These are phyloP conservation scores for Cichladusa arquata DNA, from an alignment of 2,113 vertebrate species.

Conservation along the genomic window DNA sequence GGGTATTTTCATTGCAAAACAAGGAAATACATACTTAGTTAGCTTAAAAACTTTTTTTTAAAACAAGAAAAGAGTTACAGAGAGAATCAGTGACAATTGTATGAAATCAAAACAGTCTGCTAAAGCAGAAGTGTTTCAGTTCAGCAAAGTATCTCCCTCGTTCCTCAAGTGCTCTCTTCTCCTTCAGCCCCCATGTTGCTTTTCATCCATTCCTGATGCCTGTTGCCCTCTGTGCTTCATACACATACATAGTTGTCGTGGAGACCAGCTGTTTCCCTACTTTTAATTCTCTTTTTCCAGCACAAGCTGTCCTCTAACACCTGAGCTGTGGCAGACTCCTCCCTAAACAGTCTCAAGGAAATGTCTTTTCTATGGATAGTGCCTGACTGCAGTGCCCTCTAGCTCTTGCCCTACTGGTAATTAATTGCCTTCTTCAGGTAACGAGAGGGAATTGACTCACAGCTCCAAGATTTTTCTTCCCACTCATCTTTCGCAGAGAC, in stretches of 20 bases:
- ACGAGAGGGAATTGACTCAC: not conserved
- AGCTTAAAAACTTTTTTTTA: not conserved
- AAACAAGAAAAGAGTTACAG: constrained; percentile 5
- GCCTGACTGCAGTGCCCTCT: not conserved
- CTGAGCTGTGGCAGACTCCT: not conserved
- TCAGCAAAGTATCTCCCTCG: not conserved
- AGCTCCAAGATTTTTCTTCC: not conserved
- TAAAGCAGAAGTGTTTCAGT: constrained; percentile 1
- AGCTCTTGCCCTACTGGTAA: not conserved
- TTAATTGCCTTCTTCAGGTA: not conserved
- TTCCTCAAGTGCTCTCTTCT: not conserved
- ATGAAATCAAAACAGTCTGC: not conserved
- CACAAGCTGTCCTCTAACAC: not conserved
- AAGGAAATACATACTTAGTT: constrained; percentile 3
- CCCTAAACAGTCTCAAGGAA: not conserved
- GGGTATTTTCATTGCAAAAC: constrained; percentile 30
- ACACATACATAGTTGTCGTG: not conserved
- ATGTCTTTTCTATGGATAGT: not conserved
- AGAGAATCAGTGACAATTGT: not conserved
- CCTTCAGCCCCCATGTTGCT: not conserved
- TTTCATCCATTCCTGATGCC: not conserved
- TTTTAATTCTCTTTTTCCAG: constrained; percentile 1
- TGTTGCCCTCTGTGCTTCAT: not conserved
- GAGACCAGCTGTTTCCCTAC: constrained; percentile 9
- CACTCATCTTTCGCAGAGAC: not conserved